Evolutionary conservation across 2,888 invertebrate genomes (phyloP).

Genomic region (Hydraecia micacea): DNA sequence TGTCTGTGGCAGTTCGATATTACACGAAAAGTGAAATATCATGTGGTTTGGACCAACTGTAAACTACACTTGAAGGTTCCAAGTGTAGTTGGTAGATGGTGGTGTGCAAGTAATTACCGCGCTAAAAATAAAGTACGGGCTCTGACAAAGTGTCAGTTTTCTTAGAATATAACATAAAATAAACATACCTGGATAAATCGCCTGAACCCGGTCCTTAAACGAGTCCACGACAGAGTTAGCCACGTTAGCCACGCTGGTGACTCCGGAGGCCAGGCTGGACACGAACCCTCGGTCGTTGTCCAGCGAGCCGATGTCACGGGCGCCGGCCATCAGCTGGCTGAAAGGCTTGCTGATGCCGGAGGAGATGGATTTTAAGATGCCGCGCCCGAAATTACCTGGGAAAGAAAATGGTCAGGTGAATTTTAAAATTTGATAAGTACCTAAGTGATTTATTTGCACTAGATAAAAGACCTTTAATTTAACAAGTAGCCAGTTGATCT

Average conservation of each 20-base stretch:
- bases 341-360: conserved; percentile 86
- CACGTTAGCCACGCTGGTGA: conserved; percentile 83
- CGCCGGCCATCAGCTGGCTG: conserved; percentile 90
- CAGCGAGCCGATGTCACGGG: conserved; percentile 89
- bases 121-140: too few species aligned
- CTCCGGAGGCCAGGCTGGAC: conserved; percentile 82
- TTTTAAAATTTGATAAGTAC: neutral
- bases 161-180: neutral
- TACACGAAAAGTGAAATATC: too few species aligned
- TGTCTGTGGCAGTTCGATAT: too few species aligned
- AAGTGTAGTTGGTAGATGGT: too few species aligned
- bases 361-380: conserved; percentile 85
- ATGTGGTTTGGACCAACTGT: too few species aligned
- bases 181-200: conserved; percentile 89
- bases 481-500: too few species aligned
- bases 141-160: too few species aligned
- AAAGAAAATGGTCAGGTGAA: neutral
- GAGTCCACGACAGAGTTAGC: conserved; percentile 84
- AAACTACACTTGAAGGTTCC: too few species aligned
- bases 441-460: too few species aligned
- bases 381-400: conserved; percentile 87
- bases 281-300: conserved; percentile 91
- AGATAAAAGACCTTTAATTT: too few species aligned
- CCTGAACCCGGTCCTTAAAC: conserved; percentile 89
- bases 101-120: too few species aligned